phyloP scores from a whole-genome alignment of 2,113 vertebrate genomes.

The Cheilinus undulatus region DNA sequence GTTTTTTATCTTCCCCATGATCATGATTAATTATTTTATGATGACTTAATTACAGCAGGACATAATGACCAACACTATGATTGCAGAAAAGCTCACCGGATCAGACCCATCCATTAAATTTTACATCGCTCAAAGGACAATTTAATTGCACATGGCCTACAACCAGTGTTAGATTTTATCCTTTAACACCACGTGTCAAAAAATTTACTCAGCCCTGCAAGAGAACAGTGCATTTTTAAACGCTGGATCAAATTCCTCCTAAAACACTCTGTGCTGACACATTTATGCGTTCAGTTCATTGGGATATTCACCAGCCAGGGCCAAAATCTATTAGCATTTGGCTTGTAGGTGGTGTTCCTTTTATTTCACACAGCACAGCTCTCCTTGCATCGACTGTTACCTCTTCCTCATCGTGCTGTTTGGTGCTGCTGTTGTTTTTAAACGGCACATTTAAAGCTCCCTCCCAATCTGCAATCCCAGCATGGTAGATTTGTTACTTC shows the following conservation, averaged over 20 bases:
- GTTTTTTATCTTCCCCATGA: not conserved
- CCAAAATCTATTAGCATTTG: constrained; percentile 51
- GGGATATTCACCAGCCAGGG: constrained; percentile 20
- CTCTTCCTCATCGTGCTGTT: constrained; percentile 23
- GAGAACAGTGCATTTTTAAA: constrained; percentile 16
- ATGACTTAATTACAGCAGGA: constrained; percentile 45
- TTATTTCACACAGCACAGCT: constrained; percentile 36
- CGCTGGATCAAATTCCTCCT: not conserved
- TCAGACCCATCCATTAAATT: constrained; percentile 29
- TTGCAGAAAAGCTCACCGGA: constrained; percentile 20
- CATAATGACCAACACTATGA: constrained; percentile 25
- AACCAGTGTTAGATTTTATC: constrained; percentile 39
- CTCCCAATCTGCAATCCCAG: constrained; percentile 27
- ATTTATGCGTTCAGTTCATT: constrained; percentile 50
- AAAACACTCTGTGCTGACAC: constrained; percentile 35
- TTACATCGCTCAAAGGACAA: constrained; percentile 31
- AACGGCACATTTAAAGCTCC: constrained; percentile 61
- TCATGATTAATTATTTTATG: constrained; percentile 32
- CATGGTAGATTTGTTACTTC: no score
- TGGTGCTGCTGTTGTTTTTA: constrained; percentile 43
- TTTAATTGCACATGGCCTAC: constrained; percentile 34
- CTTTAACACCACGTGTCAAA: constrained; percentile 26
- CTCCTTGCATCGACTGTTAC: constrained; percentile 24
- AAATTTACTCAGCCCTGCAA: not conserved
- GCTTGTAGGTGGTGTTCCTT: constrained; percentile 45